Percentiles rank a stretch among this genome's conserved stretches.
Evolutionary conservation across 2,113 vertebrate genomes (phyloP).

Genomic region (Bostrychus sinensis): DNA sequence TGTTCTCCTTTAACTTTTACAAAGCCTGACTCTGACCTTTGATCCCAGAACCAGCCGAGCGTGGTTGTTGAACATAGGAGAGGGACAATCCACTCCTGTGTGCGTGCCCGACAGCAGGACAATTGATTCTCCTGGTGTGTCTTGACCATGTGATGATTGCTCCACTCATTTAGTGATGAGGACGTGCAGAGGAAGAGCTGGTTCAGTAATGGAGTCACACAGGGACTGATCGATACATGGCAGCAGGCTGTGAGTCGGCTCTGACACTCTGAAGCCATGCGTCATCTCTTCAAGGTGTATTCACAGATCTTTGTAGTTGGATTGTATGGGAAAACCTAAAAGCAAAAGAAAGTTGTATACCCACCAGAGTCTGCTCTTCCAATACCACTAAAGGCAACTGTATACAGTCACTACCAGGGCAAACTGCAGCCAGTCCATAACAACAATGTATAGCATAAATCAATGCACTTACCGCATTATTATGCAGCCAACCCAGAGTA

Average conservation of each 20-base stretch:
- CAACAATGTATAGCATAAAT: too few relatives aligned
- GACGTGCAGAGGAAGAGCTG: conserved; percentile 35
- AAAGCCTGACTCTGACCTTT: conserved; percentile 29
- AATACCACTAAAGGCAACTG: too few relatives aligned
- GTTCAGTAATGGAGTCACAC: conserved; percentile 47
- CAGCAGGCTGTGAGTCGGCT: conserved; percentile 3
- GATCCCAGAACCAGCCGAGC: conserved; percentile 19
- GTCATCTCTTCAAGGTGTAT: not conserved
- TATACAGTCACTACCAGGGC: too few relatives aligned
- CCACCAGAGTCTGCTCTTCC: too few relatives aligned
- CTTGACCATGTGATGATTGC: conserved; percentile 28
- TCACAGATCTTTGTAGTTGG: not conserved
- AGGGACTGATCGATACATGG: conserved; percentile 35
- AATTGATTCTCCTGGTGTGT: conserved; percentile 21
- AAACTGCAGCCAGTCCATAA: too few relatives aligned
- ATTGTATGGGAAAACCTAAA: not conserved
- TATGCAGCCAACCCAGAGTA: too few relatives aligned
- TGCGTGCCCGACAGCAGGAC: not conserved
- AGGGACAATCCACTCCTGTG: conserved; percentile 5
- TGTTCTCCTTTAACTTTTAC: conserved; percentile 1
- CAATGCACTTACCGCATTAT: too few relatives aligned
- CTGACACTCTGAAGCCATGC: not conserved
- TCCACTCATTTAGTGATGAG: conserved; percentile 32
- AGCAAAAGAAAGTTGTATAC: too few relatives aligned
- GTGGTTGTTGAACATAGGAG: not conserved